Evolutionary conservation across 2,888 invertebrate genomes (phyloP), one percentile per base, ranked within the genome.

Genomic region (Metopia argyrocephala): DNA sequence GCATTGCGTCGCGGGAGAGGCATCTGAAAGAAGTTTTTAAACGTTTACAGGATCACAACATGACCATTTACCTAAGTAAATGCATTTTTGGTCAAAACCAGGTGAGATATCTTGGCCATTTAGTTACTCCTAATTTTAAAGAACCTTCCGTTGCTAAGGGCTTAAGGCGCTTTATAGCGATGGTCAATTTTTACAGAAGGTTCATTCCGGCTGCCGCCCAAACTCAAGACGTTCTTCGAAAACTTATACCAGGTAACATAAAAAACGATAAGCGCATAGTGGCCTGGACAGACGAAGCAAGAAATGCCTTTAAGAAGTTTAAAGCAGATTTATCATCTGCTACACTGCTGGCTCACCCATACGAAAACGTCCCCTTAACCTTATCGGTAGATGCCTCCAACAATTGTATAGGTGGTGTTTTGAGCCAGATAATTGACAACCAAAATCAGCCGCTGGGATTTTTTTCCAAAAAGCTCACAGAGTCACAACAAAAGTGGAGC

Each of bases 1-100:
- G 85, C 5, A 66, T 87, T 3, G 85, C 85, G 3, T 85, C 86
- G 6, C 12, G 52, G 50, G 28, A 61, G 56, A n/a, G 66, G n/a
- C 85, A 86, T 62, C 56, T 87, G 1, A 31, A 76, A 15, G 23
- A 27, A 25, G 69, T 86, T 20, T 84, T 86, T 45, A 25, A 82
- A 45, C 80, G 85, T 18, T 56, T 83, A 9, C 61, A 69, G 12
- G 38, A 73, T 20, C 31, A 59, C 45, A 52, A 70, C 12, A 46
- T 82, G 48, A 64, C 79, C 3, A 76, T 76, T 6, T 78, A 82
- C 12, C 18, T 59, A 20, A 45, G 56, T 1, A 82, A 78, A 25
- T 78, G 82, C 25, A 62, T 75, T 23, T 78, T 83, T 56, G 74
- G 62, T 9, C 61, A 81, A 52, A 28, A 25, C 31, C 56, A 65